A percentile compares a stretch with the other conserved stretches of the same genome.
phyloP scores from a whole-genome alignment of 2,888 invertebrate species.

The Ectemnius continuus region DNA sequence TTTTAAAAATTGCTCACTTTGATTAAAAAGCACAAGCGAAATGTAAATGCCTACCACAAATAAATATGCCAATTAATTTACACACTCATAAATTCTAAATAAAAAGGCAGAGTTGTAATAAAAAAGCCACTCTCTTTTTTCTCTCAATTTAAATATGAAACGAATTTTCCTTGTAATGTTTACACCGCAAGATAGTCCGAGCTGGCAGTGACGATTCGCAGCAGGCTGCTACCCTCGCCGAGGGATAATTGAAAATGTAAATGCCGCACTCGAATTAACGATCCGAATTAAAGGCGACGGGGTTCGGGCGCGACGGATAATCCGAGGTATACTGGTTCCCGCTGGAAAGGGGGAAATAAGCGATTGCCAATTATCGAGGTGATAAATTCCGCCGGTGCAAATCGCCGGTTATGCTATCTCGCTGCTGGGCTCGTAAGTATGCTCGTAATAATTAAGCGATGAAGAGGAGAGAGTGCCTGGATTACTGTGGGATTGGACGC shows the following conservation, averaged over 20 bases:
- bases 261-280: slow-evolving; percentile 64
- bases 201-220: background rate
- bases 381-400: slow-evolving; percentile 69
- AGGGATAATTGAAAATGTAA: slow-evolving; percentile 70
- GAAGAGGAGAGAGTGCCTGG: slow-evolving; percentile 57
- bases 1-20: too few species aligned
- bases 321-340: slow-evolving; percentile 56
- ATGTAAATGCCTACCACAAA: too few species aligned
- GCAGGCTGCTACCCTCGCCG: slow-evolving; percentile 1
- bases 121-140: too few species aligned
- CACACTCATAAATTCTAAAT: too few species aligned
- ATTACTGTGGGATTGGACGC: slow-evolving; percentile 14
- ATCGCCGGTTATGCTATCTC: slow-evolving; percentile 60
- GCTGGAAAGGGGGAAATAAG: slow-evolving; percentile 67
- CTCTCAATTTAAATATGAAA: too few species aligned
- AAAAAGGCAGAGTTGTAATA: too few species aligned
- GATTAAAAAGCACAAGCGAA: too few species aligned
- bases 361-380: slow-evolving; percentile 71
- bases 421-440: slow-evolving; percentile 40
- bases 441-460: slow-evolving; percentile 71
- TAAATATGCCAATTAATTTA: too few species aligned
- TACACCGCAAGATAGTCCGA: too few species aligned
- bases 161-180: too few species aligned
- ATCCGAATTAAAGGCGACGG: slow-evolving; percentile 56
- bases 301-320: slow-evolving; percentile 43